Evolutionary conservation across 2,888 invertebrate genomes (phyloP).

Genomic region (Nomada hirtipes): DNA sequence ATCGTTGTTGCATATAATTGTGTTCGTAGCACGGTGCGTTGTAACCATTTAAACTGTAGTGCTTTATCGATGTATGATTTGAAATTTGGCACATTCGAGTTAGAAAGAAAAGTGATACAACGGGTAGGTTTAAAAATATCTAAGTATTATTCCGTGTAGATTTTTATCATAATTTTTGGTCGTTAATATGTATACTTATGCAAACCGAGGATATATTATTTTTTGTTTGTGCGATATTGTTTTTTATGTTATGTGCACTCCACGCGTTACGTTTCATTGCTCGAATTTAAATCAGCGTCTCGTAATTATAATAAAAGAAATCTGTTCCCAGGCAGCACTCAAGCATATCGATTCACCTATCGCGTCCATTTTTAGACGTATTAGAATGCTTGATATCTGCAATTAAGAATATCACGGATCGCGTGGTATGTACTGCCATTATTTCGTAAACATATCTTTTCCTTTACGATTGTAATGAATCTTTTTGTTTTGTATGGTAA

Average conservation of each 20-base stretch:
- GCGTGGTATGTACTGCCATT: conserved; percentile 56
- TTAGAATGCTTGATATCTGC: conserved; percentile 35
- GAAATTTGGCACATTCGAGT: neutral
- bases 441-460: conserved; percentile 58
- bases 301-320: neutral
- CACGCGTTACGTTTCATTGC: conserved; percentile 6
- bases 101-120: conserved; percentile 37
- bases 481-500: conserved; percentile 48
- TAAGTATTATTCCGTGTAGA: conserved; percentile 34
- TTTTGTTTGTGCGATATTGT: conserved; percentile 23
- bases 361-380: conserved; percentile 45
- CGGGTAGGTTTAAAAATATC: conserved; percentile 48
- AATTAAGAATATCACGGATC: conserved; percentile 44
- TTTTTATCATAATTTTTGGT: neutral
- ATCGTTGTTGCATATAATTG: conserved; percentile 41
- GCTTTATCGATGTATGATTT: conserved; percentile 25
- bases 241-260: neutral
- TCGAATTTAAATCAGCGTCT: conserved; percentile 5
- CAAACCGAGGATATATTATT: conserved; percentile 21
- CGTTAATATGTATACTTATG: conserved; percentile 42
- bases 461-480: conserved; percentile 40
- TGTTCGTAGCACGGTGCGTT: conserved; percentile 22
- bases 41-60: conserved; percentile 12
- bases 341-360: conserved; percentile 33
- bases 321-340: neutral